These are phyloP conservation scores for Chrysotoxum bicinctum DNA, from an alignment of 2,888 invertebrate genomes.

Conservation along the genomic window DNA sequence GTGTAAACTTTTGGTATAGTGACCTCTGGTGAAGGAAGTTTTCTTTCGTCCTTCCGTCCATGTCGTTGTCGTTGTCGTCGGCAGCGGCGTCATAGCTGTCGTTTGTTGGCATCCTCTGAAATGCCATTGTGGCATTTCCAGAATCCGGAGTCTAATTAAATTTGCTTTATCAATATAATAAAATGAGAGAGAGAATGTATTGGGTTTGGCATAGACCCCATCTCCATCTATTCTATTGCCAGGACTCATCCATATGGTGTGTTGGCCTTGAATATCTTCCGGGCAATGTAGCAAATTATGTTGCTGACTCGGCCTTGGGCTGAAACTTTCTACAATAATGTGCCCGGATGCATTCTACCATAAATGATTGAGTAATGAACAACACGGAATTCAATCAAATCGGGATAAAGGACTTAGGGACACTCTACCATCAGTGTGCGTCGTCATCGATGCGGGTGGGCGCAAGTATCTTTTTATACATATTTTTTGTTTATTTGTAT, in stretches of 20 bases:
- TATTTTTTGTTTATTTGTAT: slow-evolving; percentile 20
- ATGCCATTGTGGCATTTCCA: slow-evolving; percentile 48
- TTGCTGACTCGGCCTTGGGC: slow-evolving; percentile 22
- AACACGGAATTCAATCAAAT: slow-evolving; percentile 35
- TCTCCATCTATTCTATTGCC: not conserved
- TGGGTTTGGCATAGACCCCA: not conserved
- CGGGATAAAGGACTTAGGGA: slow-evolving; percentile 11
- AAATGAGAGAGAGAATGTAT: slow-evolving; percentile 3
- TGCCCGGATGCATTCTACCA: slow-evolving; percentile 48
- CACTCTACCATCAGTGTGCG: not conserved
- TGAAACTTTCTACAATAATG: not conserved
- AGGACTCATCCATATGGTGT: not conserved
- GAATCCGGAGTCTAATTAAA: slow-evolving; percentile 51
- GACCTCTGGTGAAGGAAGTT: slow-evolving; percentile 28
- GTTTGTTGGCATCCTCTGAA: slow-evolving; percentile 13
- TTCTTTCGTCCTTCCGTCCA: not conserved
- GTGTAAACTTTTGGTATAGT: slow-evolving; percentile 15
- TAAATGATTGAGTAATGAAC: slow-evolving; percentile 66
- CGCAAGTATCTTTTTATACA: slow-evolving; percentile 10
- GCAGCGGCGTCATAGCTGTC: slow-evolving; percentile 1
- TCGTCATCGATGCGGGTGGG: not conserved
- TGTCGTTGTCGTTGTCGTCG: not conserved
- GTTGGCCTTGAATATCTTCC: slow-evolving; percentile 8
- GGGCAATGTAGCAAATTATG: slow-evolving; percentile 35
- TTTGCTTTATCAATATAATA: slow-evolving; percentile 47